These are phyloP conservation scores for Sebastiscus tertius DNA, from an alignment of 2,797 vertebrate species.

Conservation along the genomic window DNA sequence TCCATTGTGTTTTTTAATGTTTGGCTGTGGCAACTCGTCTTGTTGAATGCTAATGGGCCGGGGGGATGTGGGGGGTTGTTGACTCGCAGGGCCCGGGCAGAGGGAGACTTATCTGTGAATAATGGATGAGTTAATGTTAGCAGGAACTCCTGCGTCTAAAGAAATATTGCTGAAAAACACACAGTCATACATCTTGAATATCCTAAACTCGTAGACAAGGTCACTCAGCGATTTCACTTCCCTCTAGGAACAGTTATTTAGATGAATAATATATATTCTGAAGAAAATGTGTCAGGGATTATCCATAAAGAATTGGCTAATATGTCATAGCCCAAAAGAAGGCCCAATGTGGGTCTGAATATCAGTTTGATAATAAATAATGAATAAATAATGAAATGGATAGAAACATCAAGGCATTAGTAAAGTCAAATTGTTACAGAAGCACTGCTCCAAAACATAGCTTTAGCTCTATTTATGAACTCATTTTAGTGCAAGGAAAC, in stretches of 20 bases:
- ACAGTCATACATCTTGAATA: slow-evolving; percentile 15
- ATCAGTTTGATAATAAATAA: neutral
- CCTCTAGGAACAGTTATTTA: neutral
- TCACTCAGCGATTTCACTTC: slow-evolving; percentile 10
- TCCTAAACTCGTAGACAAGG: slow-evolving; percentile 19
- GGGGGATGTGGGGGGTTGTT: neutral
- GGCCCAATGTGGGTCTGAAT: neutral
- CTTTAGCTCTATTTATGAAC: too few relatives aligned
- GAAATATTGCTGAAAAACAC: slow-evolving; percentile 22
- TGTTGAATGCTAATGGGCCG: slow-evolving; percentile 59
- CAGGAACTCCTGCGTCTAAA: slow-evolving; percentile 21
- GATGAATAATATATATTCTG: neutral
- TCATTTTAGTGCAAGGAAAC: neutral
- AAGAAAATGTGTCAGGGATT: neutral
- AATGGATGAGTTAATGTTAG: slow-evolving; percentile 68
- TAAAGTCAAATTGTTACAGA: neutral
- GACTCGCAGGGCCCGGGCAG: slow-evolving; percentile 10
- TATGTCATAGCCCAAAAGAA: neutral
- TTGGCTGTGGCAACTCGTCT: slow-evolving; percentile 27
- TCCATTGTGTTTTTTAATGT: slow-evolving; percentile 35
- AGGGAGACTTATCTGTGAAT: slow-evolving; percentile 50
- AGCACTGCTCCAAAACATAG: neutral
- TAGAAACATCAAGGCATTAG: neutral
- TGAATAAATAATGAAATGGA: neutral
- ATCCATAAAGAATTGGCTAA: neutral